These are phyloP conservation scores for Alcis repandata DNA, from an alignment of 2,888 invertebrate species.

Conservation along the genomic window DNA sequence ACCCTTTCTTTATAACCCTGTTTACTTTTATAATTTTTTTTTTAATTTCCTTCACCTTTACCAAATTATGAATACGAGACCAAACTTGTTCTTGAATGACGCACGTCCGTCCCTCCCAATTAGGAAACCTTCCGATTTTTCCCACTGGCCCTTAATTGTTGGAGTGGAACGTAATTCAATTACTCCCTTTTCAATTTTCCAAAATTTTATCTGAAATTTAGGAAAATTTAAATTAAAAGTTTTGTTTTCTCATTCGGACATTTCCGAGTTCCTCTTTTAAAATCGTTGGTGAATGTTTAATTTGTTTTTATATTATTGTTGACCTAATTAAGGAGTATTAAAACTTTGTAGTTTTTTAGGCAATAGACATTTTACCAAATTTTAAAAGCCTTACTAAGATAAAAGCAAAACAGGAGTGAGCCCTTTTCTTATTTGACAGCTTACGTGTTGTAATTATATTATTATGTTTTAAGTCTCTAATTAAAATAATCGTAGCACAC, in stretches of 20 bases:
- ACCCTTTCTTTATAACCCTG: too few species aligned
- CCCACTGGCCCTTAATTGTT: slow-evolving; percentile 22
- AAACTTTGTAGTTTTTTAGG: too few species aligned
- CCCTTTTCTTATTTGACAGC: too few species aligned
- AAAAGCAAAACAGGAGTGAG: too few species aligned
- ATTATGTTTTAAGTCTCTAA: too few species aligned
- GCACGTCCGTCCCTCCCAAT: slow-evolving; percentile 12
- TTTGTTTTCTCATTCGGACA: background rate
- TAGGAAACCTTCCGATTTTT: slow-evolving; percentile 15
- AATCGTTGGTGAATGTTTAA: background rate
- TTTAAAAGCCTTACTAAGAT: too few species aligned
- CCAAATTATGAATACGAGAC: background rate
- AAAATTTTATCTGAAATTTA: slow-evolving; percentile 13
- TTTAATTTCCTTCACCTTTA: background rate
- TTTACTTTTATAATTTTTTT: too few species aligned
- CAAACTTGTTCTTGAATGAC: background rate
- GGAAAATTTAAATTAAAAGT: slow-evolving; percentile 5
- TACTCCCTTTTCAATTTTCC: slow-evolving; percentile 18
- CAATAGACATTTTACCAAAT: too few species aligned
- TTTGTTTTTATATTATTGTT: background rate
- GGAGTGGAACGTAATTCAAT: slow-evolving; percentile 20
- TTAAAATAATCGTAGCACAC: too few species aligned
- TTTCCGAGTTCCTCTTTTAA: background rate
- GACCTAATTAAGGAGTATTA: background rate
- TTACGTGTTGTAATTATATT: too few species aligned